These are phyloP conservation scores for Erpetoichthys calabaricus DNA, from an alignment of 2,797 vertebrate species.

Conservation along the genomic window DNA sequence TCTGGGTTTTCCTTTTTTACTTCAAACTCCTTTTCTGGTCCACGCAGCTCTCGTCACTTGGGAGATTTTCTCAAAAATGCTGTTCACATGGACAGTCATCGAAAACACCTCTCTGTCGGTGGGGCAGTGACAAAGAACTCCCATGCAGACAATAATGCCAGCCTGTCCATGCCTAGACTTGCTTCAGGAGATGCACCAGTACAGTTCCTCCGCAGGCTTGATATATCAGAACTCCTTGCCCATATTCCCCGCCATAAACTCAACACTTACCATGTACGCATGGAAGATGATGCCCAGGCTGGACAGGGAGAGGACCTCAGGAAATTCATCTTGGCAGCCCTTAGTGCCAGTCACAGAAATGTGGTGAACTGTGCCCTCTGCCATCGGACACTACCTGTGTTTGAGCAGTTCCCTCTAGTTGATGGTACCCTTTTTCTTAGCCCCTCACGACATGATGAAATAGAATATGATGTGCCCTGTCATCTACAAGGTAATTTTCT, in stretches of 20 bases:
- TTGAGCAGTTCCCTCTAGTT: conserved; percentile 94
- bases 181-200: conserved; percentile 62
- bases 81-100: conserved; percentile 79
- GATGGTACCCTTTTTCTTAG: conserved; percentile 95
- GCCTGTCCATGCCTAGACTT: conserved; percentile 52
- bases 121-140: conserved; percentile 44
- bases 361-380: conserved; percentile 94
- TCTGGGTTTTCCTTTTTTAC: conserved; percentile 74
- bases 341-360: conserved; percentile 90
- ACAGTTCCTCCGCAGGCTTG: conserved; percentile 87
- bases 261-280: conserved; percentile 95
- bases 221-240: conserved; percentile 87
- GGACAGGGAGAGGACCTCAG: conserved; percentile 96
- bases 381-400: conserved; percentile 81
- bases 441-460: conserved; percentile 92
- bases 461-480: conserved; percentile 95
- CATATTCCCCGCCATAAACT: conserved; percentile 91
- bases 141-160: conserved; percentile 46
- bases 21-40: conserved; percentile 53
- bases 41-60: conserved; percentile 76
- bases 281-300: conserved; percentile 94
- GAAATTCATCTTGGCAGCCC: conserved; percentile 90
- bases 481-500: conserved; percentile 82
- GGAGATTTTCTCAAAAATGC: conserved; percentile 92
- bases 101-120: conserved; percentile 63